Base-by-base conservation (phyloP, 2,113 vertebrate species). In the Noturus placidus region DNA sequence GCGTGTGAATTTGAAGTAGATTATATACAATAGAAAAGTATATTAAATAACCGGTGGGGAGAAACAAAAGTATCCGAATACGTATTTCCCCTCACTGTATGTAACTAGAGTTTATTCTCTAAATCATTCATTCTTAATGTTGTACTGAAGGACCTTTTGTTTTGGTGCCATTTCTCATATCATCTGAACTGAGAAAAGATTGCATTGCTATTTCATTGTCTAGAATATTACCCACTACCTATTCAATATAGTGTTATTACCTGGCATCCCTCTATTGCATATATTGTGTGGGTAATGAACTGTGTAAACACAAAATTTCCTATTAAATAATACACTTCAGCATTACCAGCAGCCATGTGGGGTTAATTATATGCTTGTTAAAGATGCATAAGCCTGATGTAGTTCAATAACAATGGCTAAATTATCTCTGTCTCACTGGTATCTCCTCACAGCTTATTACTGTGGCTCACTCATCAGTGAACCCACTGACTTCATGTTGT, bases 301-400 rank as follows among this genome's bases (percentile, higher is more conserved):
- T 56, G 17, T 15, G 15, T 80, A 56, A 84, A 80, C 61, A 27
- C 35, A 27, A 69, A 35, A 86, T 82, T 82, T 70, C 61, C 19
- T 15, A 8, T 82, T 82, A 81, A 81, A 82, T 87, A 82, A 82
- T 59, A 67, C 35, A 87, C 77, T 79, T 57, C 86, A 27, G 25
- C 52, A 38, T 42, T 59, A 50, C 78, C 86, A 10, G 57, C 63
- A 70, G 86, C 78, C 63, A 25, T 54, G 77, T 38, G 52, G 78
- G 85, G 78, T 82, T 82, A 72, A 87, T 87, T 82, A 82, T 59
- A 82, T 72, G 86, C 86, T 87, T 87, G 86, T 87, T 87, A 87
- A 87, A 72, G 78, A 87, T 82, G 86, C 65, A 81, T 82, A 87
- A 87, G 78, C 67, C 27, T 82, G 65, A 82, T 59, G 27, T 82